Conservation (phyloP, 2,888 invertebrate genomes). For the Eurytoma californica region DNA sequence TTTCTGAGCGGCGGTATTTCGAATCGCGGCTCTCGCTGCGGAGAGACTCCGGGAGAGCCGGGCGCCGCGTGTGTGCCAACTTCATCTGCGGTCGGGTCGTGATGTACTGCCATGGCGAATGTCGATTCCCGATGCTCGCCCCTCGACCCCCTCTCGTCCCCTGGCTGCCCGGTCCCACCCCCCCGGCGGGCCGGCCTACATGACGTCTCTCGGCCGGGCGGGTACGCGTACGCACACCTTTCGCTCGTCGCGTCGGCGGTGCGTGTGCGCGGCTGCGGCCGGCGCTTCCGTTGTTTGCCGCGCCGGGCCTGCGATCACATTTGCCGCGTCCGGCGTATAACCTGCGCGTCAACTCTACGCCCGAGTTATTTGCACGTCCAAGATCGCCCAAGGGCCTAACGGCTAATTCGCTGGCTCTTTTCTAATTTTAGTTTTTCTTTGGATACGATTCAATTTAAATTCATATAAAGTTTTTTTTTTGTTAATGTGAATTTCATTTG, state of each 20-base stretch:
- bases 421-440: too few relatives aligned
- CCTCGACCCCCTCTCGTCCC: background rate
- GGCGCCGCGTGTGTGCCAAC: slow-evolving; percentile 9
- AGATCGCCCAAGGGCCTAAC: background rate
- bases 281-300: slow-evolving; percentile 26
- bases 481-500: too few relatives aligned
- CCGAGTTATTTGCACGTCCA: slow-evolving; percentile 15
- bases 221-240: background rate
- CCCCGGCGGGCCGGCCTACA: background rate
- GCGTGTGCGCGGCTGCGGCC: background rate
- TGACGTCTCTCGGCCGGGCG: background rate
- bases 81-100: slow-evolving; percentile 47
- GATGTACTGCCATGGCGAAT: slow-evolving; percentile 45
- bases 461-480: too few relatives aligned
- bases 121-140: slow-evolving; percentile 33
- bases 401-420: background rate
- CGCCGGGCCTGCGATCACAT: slow-evolving; percentile 1
- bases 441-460: too few relatives aligned
- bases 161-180: background rate
- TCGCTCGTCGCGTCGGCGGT: background rate
- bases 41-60: background rate
- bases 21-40: background rate
- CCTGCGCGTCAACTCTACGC: background rate
- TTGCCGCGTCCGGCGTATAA: slow-evolving; percentile 8
- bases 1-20: slow-evolving; percentile 1